A percentile compares a stretch with the other conserved stretches of the same genome.
These are phyloP conservation scores for Macrobrachium rosenbergii DNA, from an alignment of 1,140 invertebrate species.

Conservation along the genomic window DNA sequence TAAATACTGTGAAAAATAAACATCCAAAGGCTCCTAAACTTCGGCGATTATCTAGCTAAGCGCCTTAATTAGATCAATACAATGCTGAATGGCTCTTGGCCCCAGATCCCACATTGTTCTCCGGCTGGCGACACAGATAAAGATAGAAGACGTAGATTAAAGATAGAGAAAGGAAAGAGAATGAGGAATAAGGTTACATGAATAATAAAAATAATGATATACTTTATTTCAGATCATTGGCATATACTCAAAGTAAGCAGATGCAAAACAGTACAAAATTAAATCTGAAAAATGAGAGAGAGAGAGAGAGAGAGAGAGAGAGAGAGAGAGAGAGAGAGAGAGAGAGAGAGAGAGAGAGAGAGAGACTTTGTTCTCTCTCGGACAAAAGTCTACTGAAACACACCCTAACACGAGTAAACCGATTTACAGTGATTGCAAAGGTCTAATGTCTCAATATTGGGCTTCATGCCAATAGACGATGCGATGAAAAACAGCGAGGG, in stretches of 20 bases:
- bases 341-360: constrained; percentile 12
- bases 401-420: no score
- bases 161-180: neutral
- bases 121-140: neutral
- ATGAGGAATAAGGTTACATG: neutral
- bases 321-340: no score
- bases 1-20: no score
- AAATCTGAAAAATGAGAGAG: neutral
- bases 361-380: neutral
- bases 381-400: neutral
- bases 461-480: no score
- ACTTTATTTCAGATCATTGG: neutral
- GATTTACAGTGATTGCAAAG: no score
- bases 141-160: neutral
- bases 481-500: no score
- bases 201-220: neutral
- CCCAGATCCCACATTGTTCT: no score
- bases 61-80: no score
- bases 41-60: no score
- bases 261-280: neutral
- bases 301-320: neutral
- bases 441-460: no score
- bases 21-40: no score
- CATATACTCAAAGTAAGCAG: neutral
- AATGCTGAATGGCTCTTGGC: no score